A percentile compares a stretch with the other conserved stretches of the same genome.
Evolutionary conservation across 53 echinoderm and acorn worm genomes (phyloP).

Genomic region (Antedon mediterranea): DNA sequence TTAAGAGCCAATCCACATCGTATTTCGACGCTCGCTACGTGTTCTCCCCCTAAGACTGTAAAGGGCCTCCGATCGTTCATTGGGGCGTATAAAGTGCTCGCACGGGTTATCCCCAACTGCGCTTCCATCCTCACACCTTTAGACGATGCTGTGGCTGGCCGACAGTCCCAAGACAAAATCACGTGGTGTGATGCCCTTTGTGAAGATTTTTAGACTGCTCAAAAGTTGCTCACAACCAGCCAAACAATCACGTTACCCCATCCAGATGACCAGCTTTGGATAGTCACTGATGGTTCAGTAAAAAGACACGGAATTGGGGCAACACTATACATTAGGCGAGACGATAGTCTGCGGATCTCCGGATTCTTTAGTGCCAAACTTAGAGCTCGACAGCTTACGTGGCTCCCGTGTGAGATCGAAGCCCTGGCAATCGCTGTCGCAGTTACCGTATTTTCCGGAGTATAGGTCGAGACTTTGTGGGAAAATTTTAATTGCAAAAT

Average conservation of each 20-base stretch:
- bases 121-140: neutral
- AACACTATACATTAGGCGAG: constrained; percentile 30
- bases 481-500: too few relatives aligned
- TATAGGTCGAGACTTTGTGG: too few relatives aligned
- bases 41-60: constrained; percentile 2
- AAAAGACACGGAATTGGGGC: constrained; percentile 23
- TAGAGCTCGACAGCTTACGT: too few relatives aligned
- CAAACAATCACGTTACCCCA: constrained; percentile 14
- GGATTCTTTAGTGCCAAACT: constrained; percentile 31
- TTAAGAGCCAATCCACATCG: neutral
- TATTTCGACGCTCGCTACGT: neutral
- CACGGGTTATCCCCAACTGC: neutral
- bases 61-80: neutral
- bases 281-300: constrained; percentile 43
- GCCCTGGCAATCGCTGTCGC: too few relatives aligned
- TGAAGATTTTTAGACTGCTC: neutral
- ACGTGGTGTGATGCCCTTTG: constrained; percentile 1
- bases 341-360: constrained; percentile 15
- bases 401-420: too few relatives aligned
- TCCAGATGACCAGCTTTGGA: constrained; percentile 33
- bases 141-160: neutral
- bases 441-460: too few relatives aligned
- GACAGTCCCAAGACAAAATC: neutral
- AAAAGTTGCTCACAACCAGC: constrained; percentile 1
- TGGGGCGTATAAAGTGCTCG: constrained; percentile 11